Percentiles rank a stretch among this genome's conserved stretches.
These are phyloP conservation scores for Pteronotus mesoamericanus DNA, from an alignment of 2,797 vertebrate genomes.

Conservation along the genomic window DNA sequence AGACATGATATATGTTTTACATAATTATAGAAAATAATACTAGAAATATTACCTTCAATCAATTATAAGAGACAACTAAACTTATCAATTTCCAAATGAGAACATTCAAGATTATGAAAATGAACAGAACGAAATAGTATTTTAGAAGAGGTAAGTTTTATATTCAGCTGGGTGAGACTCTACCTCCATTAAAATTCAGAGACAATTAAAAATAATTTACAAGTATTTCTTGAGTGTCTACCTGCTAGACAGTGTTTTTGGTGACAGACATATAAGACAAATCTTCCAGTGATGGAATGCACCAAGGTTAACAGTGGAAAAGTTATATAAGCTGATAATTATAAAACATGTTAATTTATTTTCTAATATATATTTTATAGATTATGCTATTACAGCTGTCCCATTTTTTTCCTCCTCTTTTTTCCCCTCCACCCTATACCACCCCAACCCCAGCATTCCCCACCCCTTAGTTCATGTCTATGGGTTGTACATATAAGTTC, in stretches of 20 bases:
- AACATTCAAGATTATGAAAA: background rate
- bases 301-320: background rate
- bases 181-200: slow-evolving; percentile 27
- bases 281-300: background rate
- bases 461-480: too few species aligned
- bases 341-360: background rate
- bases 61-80: background rate
- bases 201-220: slow-evolving; percentile 52
- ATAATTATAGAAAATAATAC: background rate
- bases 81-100: background rate
- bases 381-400: too few species aligned
- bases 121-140: background rate
- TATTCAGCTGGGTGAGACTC: slow-evolving; percentile 25
- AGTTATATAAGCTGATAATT: background rate
- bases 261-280: background rate
- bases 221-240: slow-evolving; percentile 23
- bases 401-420: too few species aligned
- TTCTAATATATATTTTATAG: too few species aligned
- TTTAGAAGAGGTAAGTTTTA: slow-evolving; percentile 6
- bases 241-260: background rate
- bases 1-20: background rate
- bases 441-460: too few species aligned
- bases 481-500: too few species aligned
- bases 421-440: too few species aligned
- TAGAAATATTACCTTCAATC: background rate